Base-by-base conservation (phyloP, 2,797 vertebrate genomes). In the Tarsius wallacei region DNA sequence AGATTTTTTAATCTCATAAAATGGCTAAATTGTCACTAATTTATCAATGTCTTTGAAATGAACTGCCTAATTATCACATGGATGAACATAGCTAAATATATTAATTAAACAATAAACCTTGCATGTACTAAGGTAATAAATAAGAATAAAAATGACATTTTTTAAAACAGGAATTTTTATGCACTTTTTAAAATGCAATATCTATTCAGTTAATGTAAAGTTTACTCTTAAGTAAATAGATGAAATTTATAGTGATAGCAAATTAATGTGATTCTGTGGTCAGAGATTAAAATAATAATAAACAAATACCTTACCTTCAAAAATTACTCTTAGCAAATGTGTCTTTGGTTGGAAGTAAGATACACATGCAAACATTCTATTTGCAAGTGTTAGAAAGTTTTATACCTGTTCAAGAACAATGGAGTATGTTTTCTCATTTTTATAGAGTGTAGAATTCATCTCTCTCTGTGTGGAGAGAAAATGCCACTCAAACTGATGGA, bases 71-170 rank as follows among this genome's bases (percentile, higher is more conserved):
- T 94, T 82, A 55, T 59, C 33, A n/a, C 16, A 53, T 74, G 28
- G 59, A 88, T 97, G 61, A 96, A n/a, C 1, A 3, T 49, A 63
- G 47, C 8, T 95, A 42, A 94, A 98, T 96, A 70, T 84, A 83
- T 96, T 98, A 97, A 96, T 96, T 81, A 96, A 92, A 90, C 26
- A 96, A 92, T 74, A 93, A 95, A 68, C 26, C 59, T 81, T 97
- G n/a, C 0, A 59, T 93, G 86, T 97, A 42, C 59, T 96, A 74
- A 2, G 0, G 8, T 83, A 33, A 12, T 87, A 97, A 63, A 77
- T 96, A 84, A 96, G 85, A 91, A 82, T 87, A 84, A 96, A 87
- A 91, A 80, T 87, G 61, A 59, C 76, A 94, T 0, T 0, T 0
- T 97, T 81, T 90, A 95, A 92, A 97, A 0, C 2, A 49, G 13